Conservation (phyloP, 92 coral and sea anemone genomes). For the Bergia puertoricense region DNA sequence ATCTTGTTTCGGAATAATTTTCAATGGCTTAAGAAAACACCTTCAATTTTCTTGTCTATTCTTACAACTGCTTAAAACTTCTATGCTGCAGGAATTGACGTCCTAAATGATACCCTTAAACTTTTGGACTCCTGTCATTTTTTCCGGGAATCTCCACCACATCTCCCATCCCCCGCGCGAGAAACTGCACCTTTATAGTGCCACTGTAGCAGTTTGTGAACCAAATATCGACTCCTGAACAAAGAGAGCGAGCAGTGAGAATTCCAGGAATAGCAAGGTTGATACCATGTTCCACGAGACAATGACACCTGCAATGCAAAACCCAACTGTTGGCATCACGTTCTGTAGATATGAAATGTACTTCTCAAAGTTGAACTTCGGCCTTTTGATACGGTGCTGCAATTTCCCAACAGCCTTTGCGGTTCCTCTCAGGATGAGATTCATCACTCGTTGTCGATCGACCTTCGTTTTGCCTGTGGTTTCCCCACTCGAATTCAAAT, state of each 20-base stretch:
- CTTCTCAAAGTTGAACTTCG: slow-evolving; percentile 92
- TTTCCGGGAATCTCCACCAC: neutral
- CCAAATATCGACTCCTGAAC: slow-evolving; percentile 97
- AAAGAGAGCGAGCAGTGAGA: slow-evolving; percentile 79
- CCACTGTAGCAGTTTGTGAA: slow-evolving; percentile 71
- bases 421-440: slow-evolving; percentile 77
- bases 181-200: slow-evolving; percentile 31
- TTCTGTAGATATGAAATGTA: slow-evolving; percentile 89
- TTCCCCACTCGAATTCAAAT: slow-evolving; percentile 2
- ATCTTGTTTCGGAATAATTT: too few relatives aligned
- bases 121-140: too few relatives aligned
- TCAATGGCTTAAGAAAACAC: too few relatives aligned
- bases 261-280: slow-evolving; percentile 74
- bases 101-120: too few relatives aligned
- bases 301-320: slow-evolving; percentile 77
- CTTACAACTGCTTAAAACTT: too few relatives aligned
- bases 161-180: too few relatives aligned
- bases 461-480: slow-evolving; percentile 46
- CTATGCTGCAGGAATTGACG: too few relatives aligned
- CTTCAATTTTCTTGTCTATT: too few relatives aligned
- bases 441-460: slow-evolving; percentile 68
- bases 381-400: slow-evolving; percentile 70
- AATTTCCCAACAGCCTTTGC: slow-evolving; percentile 88
- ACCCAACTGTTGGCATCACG: slow-evolving; percentile 79
- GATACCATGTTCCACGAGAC: slow-evolving; percentile 95